A percentile compares a stretch with the other conserved stretches of the same genome.
These are phyloP conservation scores for Pollimyrus isidori DNA, from an alignment of 2,113 vertebrate species.

Conservation along the genomic window DNA sequence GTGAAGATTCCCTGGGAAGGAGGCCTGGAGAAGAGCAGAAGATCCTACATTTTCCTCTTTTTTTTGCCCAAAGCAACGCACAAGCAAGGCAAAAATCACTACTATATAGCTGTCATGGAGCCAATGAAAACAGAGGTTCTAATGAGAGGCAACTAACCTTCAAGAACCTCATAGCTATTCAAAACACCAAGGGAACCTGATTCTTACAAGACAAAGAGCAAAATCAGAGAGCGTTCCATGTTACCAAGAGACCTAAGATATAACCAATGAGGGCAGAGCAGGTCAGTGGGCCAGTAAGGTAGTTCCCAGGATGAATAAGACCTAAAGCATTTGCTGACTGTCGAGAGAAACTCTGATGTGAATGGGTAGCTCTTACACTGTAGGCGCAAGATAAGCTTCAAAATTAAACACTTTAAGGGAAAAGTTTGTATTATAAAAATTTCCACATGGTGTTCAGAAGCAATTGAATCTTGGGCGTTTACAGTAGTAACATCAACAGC, in stretches of 20 bases:
- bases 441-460: neutral
- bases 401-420: neutral
- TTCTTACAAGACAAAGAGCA: neutral
- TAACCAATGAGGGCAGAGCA: neutral
- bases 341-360: neutral
- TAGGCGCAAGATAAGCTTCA: neutral
- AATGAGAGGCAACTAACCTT: neutral
- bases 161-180: neutral
- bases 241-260: neutral
- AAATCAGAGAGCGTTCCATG: neutral
- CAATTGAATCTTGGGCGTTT: neutral
- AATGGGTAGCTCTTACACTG: neutral
- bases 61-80: neutral
- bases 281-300: neutral
- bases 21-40: conserved; percentile 57
- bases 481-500: neutral
- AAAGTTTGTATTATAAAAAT: neutral
- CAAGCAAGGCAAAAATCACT: neutral
- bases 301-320: neutral
- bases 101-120: neutral
- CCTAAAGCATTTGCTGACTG: neutral
- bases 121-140: neutral
- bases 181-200: neutral
- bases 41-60: neutral
- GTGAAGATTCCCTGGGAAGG: conserved; percentile 90